A percentile compares a stretch with the other conserved stretches of the same genome.
phyloP scores from a whole-genome alignment of 2,797 vertebrate genomes.

The Astyanax mexicanus region DNA sequence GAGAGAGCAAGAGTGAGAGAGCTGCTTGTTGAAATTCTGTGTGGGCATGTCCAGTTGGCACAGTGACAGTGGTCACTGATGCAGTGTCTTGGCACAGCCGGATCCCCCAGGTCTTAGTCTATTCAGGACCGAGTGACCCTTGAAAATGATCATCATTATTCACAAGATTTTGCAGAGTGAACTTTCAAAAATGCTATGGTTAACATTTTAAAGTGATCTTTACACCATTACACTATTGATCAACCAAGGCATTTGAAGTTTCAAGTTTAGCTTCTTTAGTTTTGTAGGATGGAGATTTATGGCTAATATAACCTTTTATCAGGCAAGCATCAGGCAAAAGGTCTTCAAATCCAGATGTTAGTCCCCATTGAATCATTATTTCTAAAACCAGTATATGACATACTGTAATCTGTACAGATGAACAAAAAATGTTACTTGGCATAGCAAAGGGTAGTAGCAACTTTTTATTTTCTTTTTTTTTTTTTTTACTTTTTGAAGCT shows the following conservation, averaged over 20 bases:
- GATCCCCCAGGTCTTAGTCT: conserved; percentile 17
- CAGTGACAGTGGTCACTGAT: conserved; percentile 52
- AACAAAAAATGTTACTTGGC: too few species aligned
- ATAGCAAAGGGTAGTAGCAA: too few species aligned
- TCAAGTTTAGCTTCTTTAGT: background rate
- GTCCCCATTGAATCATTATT: background rate
- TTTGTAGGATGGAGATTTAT: background rate
- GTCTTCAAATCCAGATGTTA: background rate
- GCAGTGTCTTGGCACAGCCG: conserved; percentile 62
- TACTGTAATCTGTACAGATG: background rate
- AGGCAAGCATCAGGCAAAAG: background rate
- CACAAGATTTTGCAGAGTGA: conserved; percentile 28
- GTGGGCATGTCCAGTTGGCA: conserved; percentile 22
- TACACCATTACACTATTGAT: background rate
- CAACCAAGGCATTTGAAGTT: background rate
- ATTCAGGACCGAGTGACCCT: conserved; percentile 54
- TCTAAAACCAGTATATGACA: background rate
- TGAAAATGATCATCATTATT: conserved; percentile 63
- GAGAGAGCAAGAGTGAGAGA: conserved; percentile 24
- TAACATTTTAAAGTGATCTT: background rate
- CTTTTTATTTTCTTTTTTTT: too few species aligned
- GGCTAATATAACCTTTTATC: too few species aligned
- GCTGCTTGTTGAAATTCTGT: conserved; percentile 13
- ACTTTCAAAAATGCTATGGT: background rate
- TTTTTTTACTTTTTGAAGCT: too few species aligned